These are phyloP conservation scores for Pitangus sulphuratus DNA, from an alignment of 2,797 vertebrate genomes.

Conservation along the genomic window DNA sequence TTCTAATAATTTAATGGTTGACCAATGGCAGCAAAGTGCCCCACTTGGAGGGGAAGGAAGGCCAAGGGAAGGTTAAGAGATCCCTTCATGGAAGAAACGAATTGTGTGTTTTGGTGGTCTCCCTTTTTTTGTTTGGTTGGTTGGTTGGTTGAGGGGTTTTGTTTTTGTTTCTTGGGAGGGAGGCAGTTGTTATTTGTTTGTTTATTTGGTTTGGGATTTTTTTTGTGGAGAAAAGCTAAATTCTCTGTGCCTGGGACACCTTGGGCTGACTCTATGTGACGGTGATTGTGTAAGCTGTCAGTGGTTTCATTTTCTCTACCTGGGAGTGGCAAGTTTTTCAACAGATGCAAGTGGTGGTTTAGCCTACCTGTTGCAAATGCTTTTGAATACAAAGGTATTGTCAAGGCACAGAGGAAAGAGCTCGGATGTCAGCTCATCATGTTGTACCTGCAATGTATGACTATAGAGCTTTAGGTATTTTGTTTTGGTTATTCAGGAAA, in stretches of 20 bases:
- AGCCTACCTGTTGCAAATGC: not conserved
- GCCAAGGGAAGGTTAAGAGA: not conserved
- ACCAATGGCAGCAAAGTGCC: conserved; percentile 1
- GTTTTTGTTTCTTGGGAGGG: too few relatives aligned
- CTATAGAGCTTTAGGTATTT: not conserved
- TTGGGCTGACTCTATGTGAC: not conserved
- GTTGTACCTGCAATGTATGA: not conserved
- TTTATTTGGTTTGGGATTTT: too few relatives aligned
- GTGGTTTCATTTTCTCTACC: not conserved
- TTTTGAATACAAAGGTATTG: not conserved
- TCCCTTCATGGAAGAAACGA: not conserved
- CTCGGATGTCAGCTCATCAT: not conserved
- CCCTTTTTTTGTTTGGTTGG: not conserved
- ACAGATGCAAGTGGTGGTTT: not conserved
- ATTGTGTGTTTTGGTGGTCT: not conserved
- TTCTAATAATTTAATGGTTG: conserved; percentile 29
- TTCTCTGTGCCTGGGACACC: not conserved
- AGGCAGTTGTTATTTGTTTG: too few relatives aligned
- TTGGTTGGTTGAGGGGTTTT: not conserved
- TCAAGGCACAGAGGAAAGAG: not conserved
- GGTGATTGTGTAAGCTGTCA: not conserved
- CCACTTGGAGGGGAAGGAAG: not conserved
- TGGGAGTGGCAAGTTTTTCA: conserved; percentile 1
- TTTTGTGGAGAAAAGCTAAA: not conserved
- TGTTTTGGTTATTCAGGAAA: not conserved